Conservation (phyloP, 2,797 vertebrate species). For the Semaprochilodus insignis region DNA sequence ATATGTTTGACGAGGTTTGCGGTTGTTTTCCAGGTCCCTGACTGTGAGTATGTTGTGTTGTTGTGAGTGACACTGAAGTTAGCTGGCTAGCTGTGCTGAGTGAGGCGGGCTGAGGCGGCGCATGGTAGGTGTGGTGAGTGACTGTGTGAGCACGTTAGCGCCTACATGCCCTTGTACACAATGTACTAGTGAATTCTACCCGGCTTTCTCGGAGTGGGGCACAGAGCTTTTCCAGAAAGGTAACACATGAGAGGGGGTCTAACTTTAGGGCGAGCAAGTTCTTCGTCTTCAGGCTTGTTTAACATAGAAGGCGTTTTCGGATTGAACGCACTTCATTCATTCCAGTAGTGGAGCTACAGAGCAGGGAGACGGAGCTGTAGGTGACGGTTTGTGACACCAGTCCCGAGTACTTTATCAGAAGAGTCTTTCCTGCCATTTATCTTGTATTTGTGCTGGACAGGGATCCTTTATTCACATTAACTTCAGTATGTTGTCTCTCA, state of each 20-base stretch:
- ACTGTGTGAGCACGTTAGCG: background rate
- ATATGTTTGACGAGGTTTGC: background rate
- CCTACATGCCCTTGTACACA: constrained; percentile 1
- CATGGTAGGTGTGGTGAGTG: constrained; percentile 35
- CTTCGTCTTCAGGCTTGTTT: background rate
- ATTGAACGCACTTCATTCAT: constrained; percentile 9
- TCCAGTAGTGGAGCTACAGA: background rate
- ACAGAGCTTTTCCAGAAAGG: background rate
- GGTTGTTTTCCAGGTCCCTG: background rate
- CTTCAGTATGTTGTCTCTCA: background rate
- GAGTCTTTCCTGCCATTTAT: background rate
- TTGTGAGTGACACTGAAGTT: constrained; percentile 25
- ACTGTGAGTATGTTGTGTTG: background rate
- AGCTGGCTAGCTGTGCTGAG: constrained; percentile 18
- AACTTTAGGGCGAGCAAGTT: background rate
- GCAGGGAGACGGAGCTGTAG: background rate
- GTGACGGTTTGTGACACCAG: background rate
- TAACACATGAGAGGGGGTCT: no score
- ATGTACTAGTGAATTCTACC: background rate
- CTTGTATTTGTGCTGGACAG: background rate
- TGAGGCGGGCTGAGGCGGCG: background rate
- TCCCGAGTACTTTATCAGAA: background rate
- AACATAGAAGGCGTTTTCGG: background rate
- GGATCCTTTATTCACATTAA: background rate
- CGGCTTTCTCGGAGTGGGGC: background rate